Evolutionary conservation across 2,888 invertebrate species (phyloP), one percentile per base, ranked within the genome.

Genomic region (Nasonovia ribisnigri): DNA sequence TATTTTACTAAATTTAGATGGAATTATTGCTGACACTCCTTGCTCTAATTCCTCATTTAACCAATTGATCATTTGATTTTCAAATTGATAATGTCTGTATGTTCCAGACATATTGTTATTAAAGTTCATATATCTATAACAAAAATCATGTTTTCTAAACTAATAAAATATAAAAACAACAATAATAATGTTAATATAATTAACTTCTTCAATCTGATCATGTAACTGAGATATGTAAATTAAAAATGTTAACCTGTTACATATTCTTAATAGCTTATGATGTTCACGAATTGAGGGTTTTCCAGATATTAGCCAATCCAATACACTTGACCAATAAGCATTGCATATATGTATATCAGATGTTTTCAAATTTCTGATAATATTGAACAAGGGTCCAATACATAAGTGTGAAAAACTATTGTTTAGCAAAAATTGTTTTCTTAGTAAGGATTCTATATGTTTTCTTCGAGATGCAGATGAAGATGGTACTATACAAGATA

Each of bases 291-390:
- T 6, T 54, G 46, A 60, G 48, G 57, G 29, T 90, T 93, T 60
- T 1, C 11, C 67, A 90, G 93, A 57, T 51, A n/a, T 67, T 43
- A 93, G 24, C 90, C 90, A 90, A 93, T 90, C n/a, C 24, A 93
- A n/a, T 67, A 93, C 86, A 93, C 67, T 94, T 86, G 92, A 94
- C 94, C 92, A 92, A 90, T 90, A 92, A n/a, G 43, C 43, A 92
- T 94, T 24, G 67, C 92, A 94, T 57, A 92, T 92, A 26, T 92
- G 26, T 67, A 46, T 10, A 94, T 91, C 87, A 90, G 88, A 90
- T 67, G 92, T 94, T 92, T 94, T 93, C 42, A 90, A 54, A 88
- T 94, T 94, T 84, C 57, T 93, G 8, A 88, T 57, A 67, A 92
- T 89, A 94, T 93, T 90, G 42, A 90, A 93, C 13, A 93, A 51